These are phyloP conservation scores for Chaenodraco wilsoni DNA, from an alignment of 2,797 vertebrate genomes.

Conservation along the genomic window DNA sequence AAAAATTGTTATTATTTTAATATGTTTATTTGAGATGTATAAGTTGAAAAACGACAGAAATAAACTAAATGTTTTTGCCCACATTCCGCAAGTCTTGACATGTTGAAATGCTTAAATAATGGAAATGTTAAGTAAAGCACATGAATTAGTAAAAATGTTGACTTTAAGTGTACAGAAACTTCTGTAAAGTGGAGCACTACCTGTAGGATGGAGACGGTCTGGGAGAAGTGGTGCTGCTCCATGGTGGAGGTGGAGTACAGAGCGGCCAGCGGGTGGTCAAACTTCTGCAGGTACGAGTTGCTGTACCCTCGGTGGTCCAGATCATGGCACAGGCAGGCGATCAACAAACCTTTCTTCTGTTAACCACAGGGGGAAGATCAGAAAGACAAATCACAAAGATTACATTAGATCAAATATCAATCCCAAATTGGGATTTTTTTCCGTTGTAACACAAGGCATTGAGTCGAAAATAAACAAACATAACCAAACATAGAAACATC, in stretches of 20 bases:
- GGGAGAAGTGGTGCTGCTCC: slow-evolving; percentile 99
- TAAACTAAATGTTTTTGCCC: too few species aligned
- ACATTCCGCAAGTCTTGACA: neutral
- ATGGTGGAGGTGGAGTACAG: slow-evolving; percentile 98
- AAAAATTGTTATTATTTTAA: too few species aligned
- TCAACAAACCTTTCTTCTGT: slow-evolving; percentile 94
- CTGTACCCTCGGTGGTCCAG: slow-evolving; percentile 98
- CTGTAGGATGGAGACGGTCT: slow-evolving; percentile 98
- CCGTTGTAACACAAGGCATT: too few species aligned
- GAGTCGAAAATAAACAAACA: too few species aligned
- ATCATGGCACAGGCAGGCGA: slow-evolving; percentile 98
- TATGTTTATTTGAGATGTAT: too few species aligned
- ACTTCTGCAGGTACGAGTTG: slow-evolving; percentile 98
- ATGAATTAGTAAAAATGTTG: neutral
- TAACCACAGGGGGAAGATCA: slow-evolving; percentile 24
- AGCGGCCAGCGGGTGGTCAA: slow-evolving; percentile 96
- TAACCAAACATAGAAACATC: too few species aligned
- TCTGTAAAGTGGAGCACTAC: slow-evolving; percentile 83
- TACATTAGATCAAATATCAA: neutral
- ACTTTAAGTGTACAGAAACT: neutral
- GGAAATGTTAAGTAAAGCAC: neutral
- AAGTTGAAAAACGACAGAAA: too few species aligned
- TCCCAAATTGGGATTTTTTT: too few species aligned
- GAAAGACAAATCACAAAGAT: slow-evolving; percentile 1
- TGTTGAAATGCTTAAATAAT: neutral